These are phyloP conservation scores for Amphipyra berbera DNA, from an alignment of 2,888 invertebrate species.

Conservation along the genomic window DNA sequence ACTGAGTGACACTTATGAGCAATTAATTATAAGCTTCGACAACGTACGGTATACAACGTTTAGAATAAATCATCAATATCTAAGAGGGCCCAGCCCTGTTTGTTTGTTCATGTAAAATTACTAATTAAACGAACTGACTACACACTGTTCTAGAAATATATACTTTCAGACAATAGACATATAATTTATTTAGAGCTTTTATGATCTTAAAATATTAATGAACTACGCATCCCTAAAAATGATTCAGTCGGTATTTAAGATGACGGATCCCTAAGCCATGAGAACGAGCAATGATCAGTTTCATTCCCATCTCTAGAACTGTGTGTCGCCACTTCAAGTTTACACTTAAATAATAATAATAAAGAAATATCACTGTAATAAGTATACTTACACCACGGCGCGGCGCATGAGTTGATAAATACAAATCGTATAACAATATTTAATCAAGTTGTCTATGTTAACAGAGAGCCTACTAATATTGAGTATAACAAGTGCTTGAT, in stretches of 20 bases:
- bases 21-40: slow-evolving; percentile 45
- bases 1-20: slow-evolving; percentile 47
- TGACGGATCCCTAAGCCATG: slow-evolving; percentile 3
- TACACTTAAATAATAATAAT: slow-evolving; percentile 56
- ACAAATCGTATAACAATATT: slow-evolving; percentile 7
- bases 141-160: slow-evolving; percentile 14
- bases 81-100: slow-evolving; percentile 60
- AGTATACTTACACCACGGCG: slow-evolving; percentile 52
- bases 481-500: slow-evolving; percentile 49
- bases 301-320: slow-evolving; percentile 8
- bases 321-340: slow-evolving; percentile 18
- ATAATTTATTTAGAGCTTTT: slow-evolving; percentile 3
- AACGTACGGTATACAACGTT: slow-evolving; percentile 28
- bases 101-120: slow-evolving; percentile 60
- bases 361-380: slow-evolving; percentile 63
- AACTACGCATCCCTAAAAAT: slow-evolving; percentile 29
- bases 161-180: slow-evolving; percentile 5
- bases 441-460: slow-evolving; percentile 22
- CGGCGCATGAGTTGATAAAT: slow-evolving; percentile 43
- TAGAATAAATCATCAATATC: slow-evolving; percentile 56
- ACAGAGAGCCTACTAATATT: slow-evolving; percentile 54
- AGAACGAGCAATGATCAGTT: background rate
- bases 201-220: slow-evolving; percentile 32
- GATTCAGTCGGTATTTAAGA: slow-evolving; percentile 37
- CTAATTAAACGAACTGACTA: slow-evolving; percentile 41